Evolutionary conservation across 2,113 vertebrate species (phyloP), one percentile per base, ranked within the genome.

Genomic region (Rhombomys opimus): DNA sequence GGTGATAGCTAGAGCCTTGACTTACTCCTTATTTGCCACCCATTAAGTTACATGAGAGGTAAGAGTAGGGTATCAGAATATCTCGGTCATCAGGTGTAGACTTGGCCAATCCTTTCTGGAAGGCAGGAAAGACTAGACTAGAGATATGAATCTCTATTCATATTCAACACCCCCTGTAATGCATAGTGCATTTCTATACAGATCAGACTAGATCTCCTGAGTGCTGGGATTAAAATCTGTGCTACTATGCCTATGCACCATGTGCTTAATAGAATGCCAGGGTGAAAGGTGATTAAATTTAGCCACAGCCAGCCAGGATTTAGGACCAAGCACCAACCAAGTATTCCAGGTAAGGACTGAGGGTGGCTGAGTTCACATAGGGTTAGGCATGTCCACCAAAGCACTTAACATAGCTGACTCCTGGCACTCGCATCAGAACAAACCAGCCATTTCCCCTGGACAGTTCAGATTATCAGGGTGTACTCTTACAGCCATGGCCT

Each of bases 401-500:
- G 12, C 65, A 41, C 20, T 27, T 50, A 38, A 9, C 10, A 11
- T 7, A n/a, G 5, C 0, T 32, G 27, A 54, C 2, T 7, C 61
- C 25, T 68, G 41, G 54, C n/a, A 73, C 23, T 59, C 84, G 57
- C 50, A 84, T 67, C 50, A 91, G 18, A 89, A 97, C 86, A 90
- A 57, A 81, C 23, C 77, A 96, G 87, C 59, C 78, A 30, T 2
- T 93, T 54, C 61, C 41, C 92, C 82, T 75, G 85, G 95, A 98
- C 96, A 97, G 93, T 90, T 98, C 98, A 68, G 91, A 97, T 96
- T 94, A 59, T 96, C 87, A 32, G 88, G 98, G 97, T 97, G 96
- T 89, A 96, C 94, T 98, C 97, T 98, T 97, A 97, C 73, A 98
- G 97, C 95, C 59, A n/a, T 82, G 95, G 96, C 93, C 96, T 97